A percentile compares a stretch with the other conserved stretches of the same genome.
phyloP scores from a whole-genome alignment of 2,797 vertebrate genomes.

The Basileuterus tristriatus region DNA sequence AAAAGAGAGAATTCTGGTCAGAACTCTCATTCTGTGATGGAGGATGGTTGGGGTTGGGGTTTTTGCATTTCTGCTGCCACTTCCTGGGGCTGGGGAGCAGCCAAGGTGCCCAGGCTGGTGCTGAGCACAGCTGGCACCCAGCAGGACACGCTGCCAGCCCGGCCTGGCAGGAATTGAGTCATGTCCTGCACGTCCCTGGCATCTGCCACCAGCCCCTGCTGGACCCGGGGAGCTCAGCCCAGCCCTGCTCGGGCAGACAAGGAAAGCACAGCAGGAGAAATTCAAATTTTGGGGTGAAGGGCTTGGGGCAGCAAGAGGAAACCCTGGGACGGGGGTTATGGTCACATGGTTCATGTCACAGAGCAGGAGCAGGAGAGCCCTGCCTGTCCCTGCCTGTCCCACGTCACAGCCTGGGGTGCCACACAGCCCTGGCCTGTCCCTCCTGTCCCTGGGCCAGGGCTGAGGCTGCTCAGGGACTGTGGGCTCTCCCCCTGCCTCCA shows the following conservation, averaged over 20 bases:
- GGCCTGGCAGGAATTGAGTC: not conserved
- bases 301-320: not conserved
- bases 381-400: not conserved
- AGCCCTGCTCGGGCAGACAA: fast-evolving
- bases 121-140: not conserved
- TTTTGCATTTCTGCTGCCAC: not conserved
- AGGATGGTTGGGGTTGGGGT: not conserved
- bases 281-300: not conserved
- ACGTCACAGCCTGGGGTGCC: not conserved
- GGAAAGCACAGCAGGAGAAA: not conserved
- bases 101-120: not conserved
- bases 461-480: not conserved
- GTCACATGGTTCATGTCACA: not conserved
- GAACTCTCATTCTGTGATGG: fast-evolving
- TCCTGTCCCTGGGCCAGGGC: fast-evolving
- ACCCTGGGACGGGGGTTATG: fast-evolving
- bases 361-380: not conserved
- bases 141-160: not conserved
- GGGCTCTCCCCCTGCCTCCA: not conserved
- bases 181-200: not conserved
- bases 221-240: not conserved
- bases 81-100: not conserved
- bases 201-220: not conserved
- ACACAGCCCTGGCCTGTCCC: not conserved
- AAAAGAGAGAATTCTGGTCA: fast-evolving